Evolutionary conservation across 2,113 vertebrate genomes (phyloP).

Genomic region (Protomyctophum bolini): DNA sequence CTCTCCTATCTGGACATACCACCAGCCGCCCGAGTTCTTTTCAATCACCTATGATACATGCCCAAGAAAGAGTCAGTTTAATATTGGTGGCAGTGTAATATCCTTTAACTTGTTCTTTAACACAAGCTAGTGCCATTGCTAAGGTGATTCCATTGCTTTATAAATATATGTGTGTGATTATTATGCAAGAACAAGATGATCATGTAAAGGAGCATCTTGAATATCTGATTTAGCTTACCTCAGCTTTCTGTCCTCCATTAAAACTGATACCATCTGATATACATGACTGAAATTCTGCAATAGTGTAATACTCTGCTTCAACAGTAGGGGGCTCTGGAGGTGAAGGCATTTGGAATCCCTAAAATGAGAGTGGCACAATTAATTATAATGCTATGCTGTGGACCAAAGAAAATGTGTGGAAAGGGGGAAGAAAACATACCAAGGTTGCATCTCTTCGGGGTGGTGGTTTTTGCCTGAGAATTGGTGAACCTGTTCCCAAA

Average conservation of each 20-base stretch:
- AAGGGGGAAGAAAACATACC: constrained; percentile 73
- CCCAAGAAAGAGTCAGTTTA: background rate
- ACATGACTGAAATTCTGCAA: constrained; percentile 97
- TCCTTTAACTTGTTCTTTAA: too few species aligned
- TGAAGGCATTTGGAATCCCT: constrained; percentile 97
- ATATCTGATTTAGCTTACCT: constrained; percentile 80
- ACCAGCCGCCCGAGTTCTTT: constrained; percentile 99
- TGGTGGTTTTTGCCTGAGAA: constrained; percentile 94
- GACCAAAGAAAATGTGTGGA: background rate
- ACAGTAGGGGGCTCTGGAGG: constrained; percentile 97
- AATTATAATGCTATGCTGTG: background rate
- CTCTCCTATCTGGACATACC: constrained; percentile 98
- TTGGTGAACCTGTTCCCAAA: constrained; percentile 87
- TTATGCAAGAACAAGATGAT: background rate
- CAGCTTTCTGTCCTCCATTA: constrained; percentile 97
- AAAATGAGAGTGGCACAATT: constrained; percentile 12
- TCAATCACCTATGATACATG: constrained; percentile 91
- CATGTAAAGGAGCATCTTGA: background rate
- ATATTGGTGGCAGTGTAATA: too few species aligned
- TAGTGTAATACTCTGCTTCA: constrained; percentile 99
- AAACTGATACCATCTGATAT: constrained; percentile 99
- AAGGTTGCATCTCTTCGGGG: constrained; percentile 95
- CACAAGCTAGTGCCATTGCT: too few species aligned
- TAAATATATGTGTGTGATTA: background rate
- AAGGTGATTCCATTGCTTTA: too few species aligned